Evolutionary conservation across 2,888 invertebrate species (phyloP), one percentile per base, ranked within the genome.

Genomic region (Agapetus fuscipes): DNA sequence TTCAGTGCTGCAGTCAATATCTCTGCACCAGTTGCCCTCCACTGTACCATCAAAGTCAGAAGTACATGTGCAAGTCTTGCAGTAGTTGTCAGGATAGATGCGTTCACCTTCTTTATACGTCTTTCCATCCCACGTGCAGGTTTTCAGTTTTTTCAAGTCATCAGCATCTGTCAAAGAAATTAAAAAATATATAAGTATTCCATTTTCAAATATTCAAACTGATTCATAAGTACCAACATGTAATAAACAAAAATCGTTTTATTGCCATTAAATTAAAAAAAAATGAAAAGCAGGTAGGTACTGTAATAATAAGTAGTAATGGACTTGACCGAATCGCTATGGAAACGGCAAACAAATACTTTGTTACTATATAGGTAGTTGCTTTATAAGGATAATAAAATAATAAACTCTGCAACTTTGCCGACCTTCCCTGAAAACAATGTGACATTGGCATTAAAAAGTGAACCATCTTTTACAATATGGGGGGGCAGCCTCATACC

Each of bases 1-100:
- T 53, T 72, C 71, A 3, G 67, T 52, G 3, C 67, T 70, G 33
- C 73, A 73, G 53, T 67, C 61, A 37, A 69, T 59, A 39, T 68
- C 64, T 4, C 56, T 52, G 50, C 72, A 72, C 52, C 56, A 57
- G 2, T 57, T 43, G 1, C 57, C 49, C 31, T 67, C 61, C 10
- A 59, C 49, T 10, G 60, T 54, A 3, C 67, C 70, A 48, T 62
- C 59, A 59, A 66, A 73, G 26, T 64, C 59, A 0, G 57, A 54
- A 0, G 64, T 62, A 41, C 73, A 73, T 9, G 71, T 52, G 51
- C 73, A 73, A 2, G 54, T 57, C 54, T 67, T 64, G 28, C 62
- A 58, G 0, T 66, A 63, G 40, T 64, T 59, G 41, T 57, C 52
- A 0, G 71, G 71, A 41, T 66, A 60, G 50, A 72, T 68, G 2